phyloP scores from a whole-genome alignment of 2,888 invertebrate genomes.

The Fragum whitleyi region DNA sequence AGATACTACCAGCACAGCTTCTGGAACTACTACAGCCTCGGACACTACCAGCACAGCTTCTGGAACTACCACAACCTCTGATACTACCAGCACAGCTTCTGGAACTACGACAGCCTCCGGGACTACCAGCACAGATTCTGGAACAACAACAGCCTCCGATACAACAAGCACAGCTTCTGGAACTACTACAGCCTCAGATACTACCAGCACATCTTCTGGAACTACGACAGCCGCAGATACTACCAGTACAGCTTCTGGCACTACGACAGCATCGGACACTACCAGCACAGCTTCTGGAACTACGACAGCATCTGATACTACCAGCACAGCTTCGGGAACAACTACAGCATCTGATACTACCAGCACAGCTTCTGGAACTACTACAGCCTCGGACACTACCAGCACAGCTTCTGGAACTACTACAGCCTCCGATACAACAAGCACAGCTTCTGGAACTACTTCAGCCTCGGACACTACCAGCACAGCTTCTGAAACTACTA shows the following conservation, averaged over 20 bases:
- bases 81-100: neutral
- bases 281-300: neutral
- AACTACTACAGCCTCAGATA: neutral
- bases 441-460: neutral
- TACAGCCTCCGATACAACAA: slow-evolving; percentile 20
- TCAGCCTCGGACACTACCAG: slow-evolving; percentile 14
- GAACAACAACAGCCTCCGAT: neutral
- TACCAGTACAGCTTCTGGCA: slow-evolving; percentile 25
- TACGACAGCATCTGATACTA: slow-evolving; percentile 25
- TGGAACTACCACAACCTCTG: neutral
- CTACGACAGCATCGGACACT: slow-evolving; percentile 29
- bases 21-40: neutral
- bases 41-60: neutral
- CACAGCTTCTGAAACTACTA: slow-evolving; percentile 12
- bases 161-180: slow-evolving; percentile 1
- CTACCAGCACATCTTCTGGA: neutral
- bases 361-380: neutral
- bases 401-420: slow-evolving; percentile 21
- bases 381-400: slow-evolving; percentile 25
- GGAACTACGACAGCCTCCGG: neutral
- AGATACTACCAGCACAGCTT: neutral
- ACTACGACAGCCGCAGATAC: neutral
- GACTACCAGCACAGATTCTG: too few species aligned
- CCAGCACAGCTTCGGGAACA: slow-evolving; percentile 35
- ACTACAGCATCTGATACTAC: slow-evolving; percentile 15